Evolutionary conservation across 2,888 invertebrate genomes (phyloP), one percentile per base, ranked within the genome.

Genomic region (Neelides folsomi): DNA sequence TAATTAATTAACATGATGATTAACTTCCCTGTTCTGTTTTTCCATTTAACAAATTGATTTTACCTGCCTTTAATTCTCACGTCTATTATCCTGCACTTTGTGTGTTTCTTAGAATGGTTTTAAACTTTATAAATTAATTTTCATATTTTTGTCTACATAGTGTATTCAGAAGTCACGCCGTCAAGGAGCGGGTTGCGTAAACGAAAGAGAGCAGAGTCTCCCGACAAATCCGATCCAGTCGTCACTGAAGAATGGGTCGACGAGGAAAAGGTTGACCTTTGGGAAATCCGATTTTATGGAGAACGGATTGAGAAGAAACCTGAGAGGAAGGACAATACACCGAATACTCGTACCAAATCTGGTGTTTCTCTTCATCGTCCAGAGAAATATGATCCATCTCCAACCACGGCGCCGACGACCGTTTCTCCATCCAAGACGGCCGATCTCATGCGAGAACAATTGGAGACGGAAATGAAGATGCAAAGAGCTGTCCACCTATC

Each of bases 181-280:
- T 92, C 92, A 65, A 77, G 94, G 52, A 90, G 89, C 69, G 95
- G 95, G 12, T 73, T 95, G 55, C 77, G 95, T 47, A 93, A 94
- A 71, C 75, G 95, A 51, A 90, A 93, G 69, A 77, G 92, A 44
- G 87, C 90, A 1, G 94, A 95, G 72, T 86, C 90, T 4, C 93
- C 93, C 0, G 88, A 89, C 69, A 87, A 86, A 67, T 89, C 87
- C 7, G 92, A 93, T 68, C 94, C 95, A 0, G 88, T 90, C 74
- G 88, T 94, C 10, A 80, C 83, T 0, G 94, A 95, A 71, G 86
- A 87, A 67, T 95, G 95, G 95, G 85, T 93, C 0, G 90, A 92
- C 63, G 95, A 97, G 71, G 92, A 93, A 62, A 86, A 88, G 68
- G 72, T 97, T 42, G 94, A 95, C 68, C 72, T 97, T 38, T 95